Base-by-base conservation (phyloP, 2,113 vertebrate genomes). In the Salvelinus namaycush region DNA sequence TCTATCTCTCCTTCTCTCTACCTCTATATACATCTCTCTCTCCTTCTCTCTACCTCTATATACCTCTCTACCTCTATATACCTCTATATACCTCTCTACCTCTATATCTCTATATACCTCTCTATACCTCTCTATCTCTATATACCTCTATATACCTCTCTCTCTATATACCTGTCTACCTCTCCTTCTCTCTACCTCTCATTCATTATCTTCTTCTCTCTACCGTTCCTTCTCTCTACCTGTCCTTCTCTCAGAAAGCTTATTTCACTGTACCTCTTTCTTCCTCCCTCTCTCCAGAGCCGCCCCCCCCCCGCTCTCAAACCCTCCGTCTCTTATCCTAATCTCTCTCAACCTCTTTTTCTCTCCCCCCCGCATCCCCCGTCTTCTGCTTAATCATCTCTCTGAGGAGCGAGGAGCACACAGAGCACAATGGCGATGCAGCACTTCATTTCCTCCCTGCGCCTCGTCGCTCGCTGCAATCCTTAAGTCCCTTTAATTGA, bases 401-500 rank as follows among this genome's bases (percentile, higher is more conserved):
- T 64, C 9, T 8, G 62, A 26, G 62, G 62, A 64, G 5, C 22
- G 0, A 22, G 60, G 60, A 9, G 62, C 9, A 9, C 9, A 5
- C 5, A 26, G 62, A 64, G 62, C 62, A 26, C 62, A 64, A 26
- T n/a, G 22, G 13, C 8, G 8, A 39, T 39, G 39, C 39, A 39
- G 39, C 62, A 64, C n/a, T 64, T 64, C 11, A 64, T 64, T 64
- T 64, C 62, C 62, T 62, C 60, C 60, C 60, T 2, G 7, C 39
- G 0, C 39, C 39, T 9, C 2, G 7, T n/a, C 3, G 34, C 34
- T 39, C 34, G 39, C 9, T 8, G 39, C 39, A 8, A 26, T 64
- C 62, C 24, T 64, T 64, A 24, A 64, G 60, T 64, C 60, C 24
- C 60, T 64, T n/a, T 64, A 64, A 64, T 64, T 64, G 60, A 64